Evolutionary conservation across 1,140 invertebrate species (phyloP).

Genomic region (Drosophila nasuta): DNA sequence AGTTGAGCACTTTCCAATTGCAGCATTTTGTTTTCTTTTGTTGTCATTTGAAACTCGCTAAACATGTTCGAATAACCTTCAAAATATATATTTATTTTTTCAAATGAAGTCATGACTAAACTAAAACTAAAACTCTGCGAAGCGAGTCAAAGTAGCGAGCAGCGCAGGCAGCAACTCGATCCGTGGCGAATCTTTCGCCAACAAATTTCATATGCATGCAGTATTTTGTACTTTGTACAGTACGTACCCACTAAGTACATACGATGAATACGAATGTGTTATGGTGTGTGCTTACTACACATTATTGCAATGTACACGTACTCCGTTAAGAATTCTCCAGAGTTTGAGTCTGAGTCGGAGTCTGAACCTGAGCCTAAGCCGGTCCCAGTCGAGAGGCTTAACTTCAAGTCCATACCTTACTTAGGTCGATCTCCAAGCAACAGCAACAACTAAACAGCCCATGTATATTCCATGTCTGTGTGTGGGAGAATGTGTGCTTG

Average conservation of each 20-base stretch:
- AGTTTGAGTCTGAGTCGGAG: too few species aligned
- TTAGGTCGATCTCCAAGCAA: conserved; percentile 33
- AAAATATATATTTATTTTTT: conserved; percentile 3
- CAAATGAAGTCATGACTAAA: conserved; percentile 13
- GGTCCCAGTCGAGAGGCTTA: background rate
- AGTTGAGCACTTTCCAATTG: background rate
- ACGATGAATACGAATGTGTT: background rate
- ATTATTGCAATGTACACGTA: background rate
- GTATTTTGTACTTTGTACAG: too few species aligned
- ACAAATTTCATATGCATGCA: too few species aligned
- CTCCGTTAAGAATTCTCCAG: background rate
- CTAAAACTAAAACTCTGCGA: background rate
- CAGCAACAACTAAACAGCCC: background rate
- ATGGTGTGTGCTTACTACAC: background rate
- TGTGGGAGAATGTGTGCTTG: too few species aligned
- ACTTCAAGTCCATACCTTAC: conserved; percentile 1
- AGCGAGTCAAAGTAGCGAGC: too few species aligned
- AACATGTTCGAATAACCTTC: conserved; percentile 24
- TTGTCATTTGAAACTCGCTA: conserved; percentile 1
- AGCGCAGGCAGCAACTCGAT: too few species aligned
- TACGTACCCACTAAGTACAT: too few species aligned
- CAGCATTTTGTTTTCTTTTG: background rate
- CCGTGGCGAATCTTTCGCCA: too few species aligned
- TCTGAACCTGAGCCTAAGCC: background rate
- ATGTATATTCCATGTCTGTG: too few species aligned